phyloP scores from a whole-genome alignment of 2,113 vertebrate species.

The Mixornis gularis region DNA sequence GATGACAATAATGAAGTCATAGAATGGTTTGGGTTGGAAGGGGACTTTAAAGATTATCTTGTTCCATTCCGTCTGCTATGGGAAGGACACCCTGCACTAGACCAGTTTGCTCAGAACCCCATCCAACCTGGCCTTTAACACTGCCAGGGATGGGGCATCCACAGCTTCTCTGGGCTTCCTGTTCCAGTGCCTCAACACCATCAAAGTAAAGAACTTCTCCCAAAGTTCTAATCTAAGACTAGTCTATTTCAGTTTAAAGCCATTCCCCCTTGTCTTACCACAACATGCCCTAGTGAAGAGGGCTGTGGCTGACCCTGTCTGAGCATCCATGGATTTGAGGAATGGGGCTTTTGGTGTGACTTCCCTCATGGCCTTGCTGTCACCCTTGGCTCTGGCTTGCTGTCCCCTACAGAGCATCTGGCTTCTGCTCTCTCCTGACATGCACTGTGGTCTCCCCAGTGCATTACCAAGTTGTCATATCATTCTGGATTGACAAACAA shows the following conservation, averaged over 20 bases:
- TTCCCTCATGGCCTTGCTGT: neutral
- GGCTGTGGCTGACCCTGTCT: neutral
- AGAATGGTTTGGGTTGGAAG: neutral
- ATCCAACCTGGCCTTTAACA: neutral
- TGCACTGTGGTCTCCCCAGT: neutral
- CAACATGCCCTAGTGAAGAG: neutral
- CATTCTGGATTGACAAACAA: neutral
- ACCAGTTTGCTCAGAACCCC: neutral
- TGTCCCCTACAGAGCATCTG: neutral
- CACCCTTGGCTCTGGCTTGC: neutral
- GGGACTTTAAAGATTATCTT: neutral
- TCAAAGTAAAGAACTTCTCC: neutral
- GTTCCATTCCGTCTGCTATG: neutral
- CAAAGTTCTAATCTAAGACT: neutral
- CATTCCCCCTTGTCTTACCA: neutral
- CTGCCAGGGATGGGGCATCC: fast-evolving
- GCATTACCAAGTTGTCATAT: fast-evolving
- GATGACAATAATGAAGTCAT: neutral
- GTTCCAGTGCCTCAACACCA: neutral
- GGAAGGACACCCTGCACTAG: neutral
- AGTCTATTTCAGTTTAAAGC: neutral
- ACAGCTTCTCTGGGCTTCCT: neutral
- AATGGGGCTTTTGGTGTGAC: neutral
- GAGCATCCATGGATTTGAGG: neutral
- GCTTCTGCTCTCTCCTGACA: neutral